These are phyloP conservation scores for Sinocyclocheilus anshuiensis DNA, from an alignment of 2,113 vertebrate genomes.

Conservation along the genomic window DNA sequence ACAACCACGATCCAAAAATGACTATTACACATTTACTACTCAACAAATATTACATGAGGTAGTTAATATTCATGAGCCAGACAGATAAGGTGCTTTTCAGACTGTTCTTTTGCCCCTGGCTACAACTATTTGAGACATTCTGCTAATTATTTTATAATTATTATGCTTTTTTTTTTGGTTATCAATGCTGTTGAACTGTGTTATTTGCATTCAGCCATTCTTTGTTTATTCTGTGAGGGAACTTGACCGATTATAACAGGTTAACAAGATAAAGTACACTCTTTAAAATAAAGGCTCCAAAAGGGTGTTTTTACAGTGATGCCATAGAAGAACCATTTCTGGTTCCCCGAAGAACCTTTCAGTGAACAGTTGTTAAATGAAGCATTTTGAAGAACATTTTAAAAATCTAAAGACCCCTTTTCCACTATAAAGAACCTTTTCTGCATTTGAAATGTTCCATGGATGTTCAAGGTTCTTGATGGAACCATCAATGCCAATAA, in stretches of 20 bases:
- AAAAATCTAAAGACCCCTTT: no score
- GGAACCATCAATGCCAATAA: no score
- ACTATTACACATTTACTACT: not conserved
- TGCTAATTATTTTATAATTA: not conserved
- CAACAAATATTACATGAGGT: not conserved
- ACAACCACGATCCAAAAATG: not conserved
- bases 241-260: not conserved
- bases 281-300: no score
- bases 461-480: no score
- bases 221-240: not conserved
- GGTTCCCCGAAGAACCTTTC: no score
- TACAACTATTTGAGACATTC: not conserved
- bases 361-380: no score
- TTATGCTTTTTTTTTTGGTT: not conserved
- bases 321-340: no score
- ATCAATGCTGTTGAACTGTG: not conserved
- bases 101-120: not conserved
- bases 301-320: no score
- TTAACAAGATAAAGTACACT: slow-evolving; percentile 1
- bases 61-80: not conserved
- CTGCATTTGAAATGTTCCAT: no score
- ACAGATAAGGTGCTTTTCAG: not conserved
- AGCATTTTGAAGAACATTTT: no score
- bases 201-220: not conserved
- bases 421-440: no score